phyloP scores from a whole-genome alignment of 2,113 vertebrate genomes.

The Regulus satrapa region DNA sequence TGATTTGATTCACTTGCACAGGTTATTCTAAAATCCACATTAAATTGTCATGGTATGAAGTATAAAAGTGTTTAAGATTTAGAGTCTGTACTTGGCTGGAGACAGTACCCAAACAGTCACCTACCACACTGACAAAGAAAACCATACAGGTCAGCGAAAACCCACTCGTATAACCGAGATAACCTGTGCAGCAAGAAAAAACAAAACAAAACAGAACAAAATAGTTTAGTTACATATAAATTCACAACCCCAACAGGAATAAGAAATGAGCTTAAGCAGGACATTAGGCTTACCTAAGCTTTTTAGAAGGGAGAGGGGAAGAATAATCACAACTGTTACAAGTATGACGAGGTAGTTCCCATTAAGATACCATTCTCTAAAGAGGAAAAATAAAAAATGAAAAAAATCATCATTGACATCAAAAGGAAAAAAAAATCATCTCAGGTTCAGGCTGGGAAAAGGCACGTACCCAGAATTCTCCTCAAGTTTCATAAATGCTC shows the following conservation, averaged over 20 bases:
- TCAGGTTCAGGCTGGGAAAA: background rate
- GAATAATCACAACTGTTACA: slow-evolving; percentile 88
- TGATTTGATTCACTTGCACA: background rate
- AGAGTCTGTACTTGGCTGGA: background rate
- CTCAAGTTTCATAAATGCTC: slow-evolving; percentile 86
- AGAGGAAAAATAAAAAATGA: background rate
- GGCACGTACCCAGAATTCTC: slow-evolving; percentile 84
- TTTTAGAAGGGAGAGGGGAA: slow-evolving; percentile 93
- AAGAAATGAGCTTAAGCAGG: background rate
- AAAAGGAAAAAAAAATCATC: background rate
- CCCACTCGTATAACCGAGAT: slow-evolving; percentile 96
- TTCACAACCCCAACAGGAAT: background rate
- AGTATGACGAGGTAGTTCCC: slow-evolving; percentile 95
- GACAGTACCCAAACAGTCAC: slow-evolving; percentile 50
- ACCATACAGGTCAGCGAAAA: slow-evolving; percentile 97
- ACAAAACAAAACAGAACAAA: background rate
- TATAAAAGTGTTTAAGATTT: background rate
- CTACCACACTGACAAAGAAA: slow-evolving; percentile 93
- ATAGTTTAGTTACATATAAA: slow-evolving; percentile 9
- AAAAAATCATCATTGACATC: background rate
- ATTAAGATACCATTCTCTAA: slow-evolving; percentile 93
- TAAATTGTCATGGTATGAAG: background rate
- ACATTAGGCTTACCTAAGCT: slow-evolving; percentile 84
- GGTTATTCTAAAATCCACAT: background rate
- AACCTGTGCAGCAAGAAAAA: slow-evolving; percentile 77